A percentile compares a stretch with the other conserved stretches of the same genome.
Evolutionary conservation across 2,113 vertebrate species (phyloP).

Genomic region (Albula goreensis): DNA sequence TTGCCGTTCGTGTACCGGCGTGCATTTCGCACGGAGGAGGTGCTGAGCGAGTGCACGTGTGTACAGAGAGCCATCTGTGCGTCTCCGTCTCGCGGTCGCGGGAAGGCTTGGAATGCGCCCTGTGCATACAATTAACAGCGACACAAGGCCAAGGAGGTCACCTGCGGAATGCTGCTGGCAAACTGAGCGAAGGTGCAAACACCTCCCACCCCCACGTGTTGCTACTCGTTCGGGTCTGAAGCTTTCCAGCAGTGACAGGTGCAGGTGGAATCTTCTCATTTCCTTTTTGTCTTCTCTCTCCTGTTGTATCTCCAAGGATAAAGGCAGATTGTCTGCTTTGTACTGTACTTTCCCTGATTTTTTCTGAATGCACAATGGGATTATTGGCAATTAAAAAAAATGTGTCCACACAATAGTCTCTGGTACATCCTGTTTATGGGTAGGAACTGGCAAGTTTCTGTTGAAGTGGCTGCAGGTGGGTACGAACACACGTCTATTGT

Average conservation of each 20-base stretch:
- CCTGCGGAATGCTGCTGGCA: conserved; percentile 10
- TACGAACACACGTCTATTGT: neutral
- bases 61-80: conserved; percentile 8
- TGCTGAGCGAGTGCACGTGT: neutral
- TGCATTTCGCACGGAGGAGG: neutral
- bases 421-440: neutral
- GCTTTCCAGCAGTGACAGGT: conserved; percentile 23
- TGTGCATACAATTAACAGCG: neutral
- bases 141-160: neutral
- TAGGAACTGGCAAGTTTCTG: conserved; percentile 3
- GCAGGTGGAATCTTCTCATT: neutral
- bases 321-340: conserved; percentile 11
- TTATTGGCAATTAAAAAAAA: conserved; percentile 19
- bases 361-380: conserved; percentile 28
- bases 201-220: neutral
- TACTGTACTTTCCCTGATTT: neutral
- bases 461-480: neutral
- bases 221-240: neutral
- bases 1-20: neutral
- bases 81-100: neutral
- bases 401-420: neutral
- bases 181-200: neutral
- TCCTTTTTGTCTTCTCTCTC: neutral
- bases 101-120: neutral
- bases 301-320: conserved; percentile 3